These are phyloP conservation scores for Peromyscus californicus DNA, from an alignment of 2,113 vertebrate species.

Conservation along the genomic window DNA sequence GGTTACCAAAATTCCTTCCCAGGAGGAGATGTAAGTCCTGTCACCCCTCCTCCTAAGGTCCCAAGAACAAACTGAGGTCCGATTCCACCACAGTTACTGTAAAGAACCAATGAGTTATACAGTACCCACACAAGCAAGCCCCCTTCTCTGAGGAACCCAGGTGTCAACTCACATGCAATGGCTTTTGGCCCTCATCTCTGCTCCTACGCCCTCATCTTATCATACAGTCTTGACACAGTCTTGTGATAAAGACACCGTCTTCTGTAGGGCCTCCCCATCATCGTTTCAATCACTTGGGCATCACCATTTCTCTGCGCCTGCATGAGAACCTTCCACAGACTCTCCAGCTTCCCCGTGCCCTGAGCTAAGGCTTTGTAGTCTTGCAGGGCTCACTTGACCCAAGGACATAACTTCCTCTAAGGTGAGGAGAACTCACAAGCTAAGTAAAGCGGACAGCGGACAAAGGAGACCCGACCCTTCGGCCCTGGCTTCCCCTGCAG, in stretches of 20 bases:
- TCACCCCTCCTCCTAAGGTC: background rate
- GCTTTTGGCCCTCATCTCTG: background rate
- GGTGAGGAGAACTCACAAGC: background rate
- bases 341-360: background rate
- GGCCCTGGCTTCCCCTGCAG: background rate
- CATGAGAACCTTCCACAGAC: background rate
- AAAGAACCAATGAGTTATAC: background rate
- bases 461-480: background rate
- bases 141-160: background rate
- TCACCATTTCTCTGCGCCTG: background rate
- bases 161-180: no score
- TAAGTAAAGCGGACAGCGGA: background rate
- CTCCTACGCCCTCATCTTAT: background rate
- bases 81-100: background rate
- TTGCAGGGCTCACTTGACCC: background rate
- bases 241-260: background rate
- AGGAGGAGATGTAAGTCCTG: background rate
- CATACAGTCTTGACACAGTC: background rate
- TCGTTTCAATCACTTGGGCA: background rate
- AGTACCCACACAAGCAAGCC: no score
- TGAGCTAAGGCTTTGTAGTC: background rate
- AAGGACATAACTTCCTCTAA: background rate
- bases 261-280: background rate
- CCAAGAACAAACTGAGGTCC: background rate
- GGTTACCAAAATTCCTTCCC: background rate